Conservation (phyloP, 2,113 vertebrate species). For the Hirundichthys speculiger region DNA sequence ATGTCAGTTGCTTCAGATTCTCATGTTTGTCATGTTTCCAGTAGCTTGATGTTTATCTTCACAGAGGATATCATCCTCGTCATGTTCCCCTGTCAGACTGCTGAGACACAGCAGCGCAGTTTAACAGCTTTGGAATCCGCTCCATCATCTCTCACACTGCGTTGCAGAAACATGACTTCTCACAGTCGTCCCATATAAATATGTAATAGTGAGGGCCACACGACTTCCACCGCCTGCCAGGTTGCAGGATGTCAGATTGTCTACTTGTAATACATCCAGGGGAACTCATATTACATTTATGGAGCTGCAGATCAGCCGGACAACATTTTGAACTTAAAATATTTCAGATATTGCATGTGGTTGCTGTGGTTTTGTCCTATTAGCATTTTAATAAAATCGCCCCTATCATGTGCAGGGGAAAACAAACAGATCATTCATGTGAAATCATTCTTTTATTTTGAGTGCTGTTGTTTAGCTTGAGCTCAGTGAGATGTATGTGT, state of each 20-base stretch:
- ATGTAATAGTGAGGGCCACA: constrained; percentile 17
- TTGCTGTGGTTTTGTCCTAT: neutral
- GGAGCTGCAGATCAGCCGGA: neutral
- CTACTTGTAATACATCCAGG: constrained; percentile 12
- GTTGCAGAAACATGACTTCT: constrained; percentile 11
- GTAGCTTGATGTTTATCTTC: neutral
- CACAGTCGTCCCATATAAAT: constrained; percentile 15
- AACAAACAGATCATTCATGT: neutral
- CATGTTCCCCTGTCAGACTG: neutral
- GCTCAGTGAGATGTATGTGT: constrained; percentile 2
- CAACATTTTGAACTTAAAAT: neutral
- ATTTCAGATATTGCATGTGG: neutral
- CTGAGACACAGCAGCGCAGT: neutral
- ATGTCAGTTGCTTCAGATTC: neutral
- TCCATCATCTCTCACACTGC: constrained; percentile 5
- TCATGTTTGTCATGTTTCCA: constrained; percentile 2
- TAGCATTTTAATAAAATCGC: no score
- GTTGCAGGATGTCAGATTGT: constrained; percentile 18
- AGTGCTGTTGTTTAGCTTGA: neutral
- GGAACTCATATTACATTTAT: constrained; percentile 10
- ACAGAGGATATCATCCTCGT: neutral
- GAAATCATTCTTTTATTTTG: neutral
- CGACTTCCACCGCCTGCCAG: constrained; percentile 24
- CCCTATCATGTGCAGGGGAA: neutral
- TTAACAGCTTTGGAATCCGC: neutral